Evolutionary conservation across 2,888 invertebrate genomes (phyloP).

Genomic region (Volucella inanis): DNA sequence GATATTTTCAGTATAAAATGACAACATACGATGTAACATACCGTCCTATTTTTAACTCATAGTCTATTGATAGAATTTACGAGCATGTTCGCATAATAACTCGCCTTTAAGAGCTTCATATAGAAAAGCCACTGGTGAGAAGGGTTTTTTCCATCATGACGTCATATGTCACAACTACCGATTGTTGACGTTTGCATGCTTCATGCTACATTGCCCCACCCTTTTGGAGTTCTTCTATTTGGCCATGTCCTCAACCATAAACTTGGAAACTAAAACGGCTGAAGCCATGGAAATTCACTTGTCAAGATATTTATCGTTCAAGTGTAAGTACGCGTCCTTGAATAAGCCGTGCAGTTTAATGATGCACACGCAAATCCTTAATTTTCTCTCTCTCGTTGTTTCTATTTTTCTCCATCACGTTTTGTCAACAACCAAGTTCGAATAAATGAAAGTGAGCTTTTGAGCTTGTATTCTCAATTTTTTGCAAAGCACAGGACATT

Average conservation of each 20-base stretch:
- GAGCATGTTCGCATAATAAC: not conserved
- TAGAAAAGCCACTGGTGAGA: not conserved
- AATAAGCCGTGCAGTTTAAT: slow-evolving; percentile 20
- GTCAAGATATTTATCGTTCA: slow-evolving; percentile 37
- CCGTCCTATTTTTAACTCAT: too few relatives aligned
- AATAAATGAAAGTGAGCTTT: slow-evolving; percentile 47
- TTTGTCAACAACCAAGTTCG: not conserved
- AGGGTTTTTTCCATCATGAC: slow-evolving; percentile 7
- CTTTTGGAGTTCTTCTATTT: not conserved
- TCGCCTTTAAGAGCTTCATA: not conserved
- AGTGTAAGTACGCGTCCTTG: slow-evolving; percentile 66
- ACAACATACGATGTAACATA: too few relatives aligned
- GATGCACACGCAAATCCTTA: slow-evolving; percentile 25
- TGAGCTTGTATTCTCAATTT: slow-evolving; percentile 34
- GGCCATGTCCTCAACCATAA: slow-evolving; percentile 46
- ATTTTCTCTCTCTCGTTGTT: too few relatives aligned
- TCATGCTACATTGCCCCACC: slow-evolving; percentile 9
- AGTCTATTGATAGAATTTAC: not conserved
- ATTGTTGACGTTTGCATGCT: not conserved
- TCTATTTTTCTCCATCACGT: not conserved
- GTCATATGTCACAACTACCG: not conserved
- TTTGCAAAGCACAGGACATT: not conserved
- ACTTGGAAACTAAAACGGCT: slow-evolving; percentile 12
- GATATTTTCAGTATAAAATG: too few relatives aligned
- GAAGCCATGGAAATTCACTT: not conserved